Base-by-base conservation (phyloP, 2,888 invertebrate species). In the Eilema griseolum region DNA sequence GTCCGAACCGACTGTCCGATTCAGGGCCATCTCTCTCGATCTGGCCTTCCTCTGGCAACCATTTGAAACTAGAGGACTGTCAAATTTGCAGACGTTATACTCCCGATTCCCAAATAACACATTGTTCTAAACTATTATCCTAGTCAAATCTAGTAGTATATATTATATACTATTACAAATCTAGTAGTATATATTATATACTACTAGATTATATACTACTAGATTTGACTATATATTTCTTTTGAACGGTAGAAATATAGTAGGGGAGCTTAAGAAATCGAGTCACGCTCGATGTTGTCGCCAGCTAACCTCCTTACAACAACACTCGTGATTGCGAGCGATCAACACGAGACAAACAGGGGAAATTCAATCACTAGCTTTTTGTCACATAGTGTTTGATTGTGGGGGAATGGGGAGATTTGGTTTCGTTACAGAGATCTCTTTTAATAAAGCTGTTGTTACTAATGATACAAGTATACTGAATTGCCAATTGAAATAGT, bases 271-370 rank as follows among this genome's bases (percentile, higher is more conserved):
- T 67, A 67, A 52, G 46, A 46, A 91, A 83, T 85, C 92, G 74
- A 88, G 90, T 91, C 92, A 92, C 92, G 92, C 76, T 80, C 84
- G 75, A 81, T 83, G 86, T 86, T 72, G 86, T 84, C 80, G 83
- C 83, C 81, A 69, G 67, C 71, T 92, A 92, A 92, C 90, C 82
- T 85, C 79, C 85, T 92, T 92, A 90, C 86, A 82, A 75, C 86
- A 83, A 89, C 83, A 89, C 88, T 83, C 84, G 84, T 92, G 92
- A 92, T 92, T 92, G 92, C 89, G 85, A 89, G 78, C 85, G 86
- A 85, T 79, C 80, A 86, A 88, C 86, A 86, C 84, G 79, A 83
- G 85, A 77, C 84, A 80, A 81, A 78, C 78, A 80, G 80, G 80
- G 82, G 83, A 86, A 88, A 91, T 89, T 85, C 75, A 79, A 88